Base-by-base conservation (phyloP, 2,888 invertebrate species). In the Pomacea canaliculata region DNA sequence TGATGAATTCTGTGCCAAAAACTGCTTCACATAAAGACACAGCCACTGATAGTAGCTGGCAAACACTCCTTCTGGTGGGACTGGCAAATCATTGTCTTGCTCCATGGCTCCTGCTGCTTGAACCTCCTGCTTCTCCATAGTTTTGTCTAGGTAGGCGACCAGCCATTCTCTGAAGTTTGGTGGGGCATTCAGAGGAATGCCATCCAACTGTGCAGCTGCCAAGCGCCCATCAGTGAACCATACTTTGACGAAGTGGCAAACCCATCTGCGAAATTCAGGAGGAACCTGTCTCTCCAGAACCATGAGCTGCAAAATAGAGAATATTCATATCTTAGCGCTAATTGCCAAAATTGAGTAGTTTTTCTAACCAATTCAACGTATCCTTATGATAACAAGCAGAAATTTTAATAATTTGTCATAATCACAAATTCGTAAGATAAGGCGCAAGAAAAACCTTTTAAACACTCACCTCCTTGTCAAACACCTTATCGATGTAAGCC, bases 11-110 rank as follows among this genome's bases (percentile, higher is more conserved):
- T 37, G 37, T 10, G 10, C 10, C 19, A 49, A 68, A 56, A 74
- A 69, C 7, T 27, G 27, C 8, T 19, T 56, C 69, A 74, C n/a
- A 67, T 60, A 74, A 49, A n/a, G 48, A 13, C 62, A 62, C 13
- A 74, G 23, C 74, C 74, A 74, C 19, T 27, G 60, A 27, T 16
- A 74, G 74, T 74, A 74, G 56, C 59, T 49, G 1, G 68, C 48
- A 3, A 69, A 27, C 13, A 74, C 19, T 7, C 74, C 69, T 12
- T 69, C 69, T 1, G 74, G 69, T 18, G 62, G 37, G 4, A 46
- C 10, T 19, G 2, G 59, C 65, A 67, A 23, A 18, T 68, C 63
- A 65, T 49, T 62, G 23, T 70, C 56, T 63, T 56, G 10, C 71
- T 56, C 69, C 66, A 63, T 49, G 69, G 56, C 70, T 7, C n/a